These are phyloP conservation scores for Thalassophryne amazonica DNA, from an alignment of 2,797 vertebrate genomes.

Conservation along the genomic window DNA sequence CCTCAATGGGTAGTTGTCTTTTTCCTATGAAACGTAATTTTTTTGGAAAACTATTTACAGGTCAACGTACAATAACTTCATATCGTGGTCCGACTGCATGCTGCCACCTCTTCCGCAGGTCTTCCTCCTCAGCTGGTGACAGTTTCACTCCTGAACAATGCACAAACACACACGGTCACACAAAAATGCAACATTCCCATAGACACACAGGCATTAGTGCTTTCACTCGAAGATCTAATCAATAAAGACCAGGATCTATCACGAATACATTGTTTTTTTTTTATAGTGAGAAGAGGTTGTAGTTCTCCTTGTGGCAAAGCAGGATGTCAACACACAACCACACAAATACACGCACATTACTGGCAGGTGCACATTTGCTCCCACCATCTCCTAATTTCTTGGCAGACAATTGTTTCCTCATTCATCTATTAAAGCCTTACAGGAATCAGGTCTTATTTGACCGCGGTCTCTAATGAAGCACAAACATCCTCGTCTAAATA, in stretches of 20 bases:
- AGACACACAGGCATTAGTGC: neutral
- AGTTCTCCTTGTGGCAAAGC: conserved; percentile 26
- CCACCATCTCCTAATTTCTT: conserved; percentile 44
- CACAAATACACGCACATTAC: conserved; percentile 6
- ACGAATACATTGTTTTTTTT: conserved; percentile 19
- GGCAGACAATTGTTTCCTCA: conserved; percentile 53
- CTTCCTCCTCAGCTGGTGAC: conserved; percentile 67
- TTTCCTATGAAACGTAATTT: neutral
- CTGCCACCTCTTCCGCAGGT: conserved; percentile 84
- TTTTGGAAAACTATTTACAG: neutral
- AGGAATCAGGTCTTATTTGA: conserved; percentile 65
- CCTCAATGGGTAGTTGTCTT: too few relatives aligned
- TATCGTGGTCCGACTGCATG: conserved; percentile 82
- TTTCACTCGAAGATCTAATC: conserved; percentile 12
- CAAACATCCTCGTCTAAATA: conserved; percentile 61
- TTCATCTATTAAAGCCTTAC: conserved; percentile 55
- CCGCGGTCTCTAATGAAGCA: conserved; percentile 65
- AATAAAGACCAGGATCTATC: conserved; percentile 16
- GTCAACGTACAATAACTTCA: conserved; percentile 85
- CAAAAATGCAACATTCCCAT: neutral
- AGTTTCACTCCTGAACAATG: conserved; percentile 59
- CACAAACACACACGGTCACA: conserved; percentile 25
- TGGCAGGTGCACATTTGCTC: conserved; percentile 36
- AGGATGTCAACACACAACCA: conserved; percentile 21
- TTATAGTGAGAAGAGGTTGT: conserved; percentile 13